Evolutionary conservation across 2,113 vertebrate genomes (phyloP).

Genomic region (Tetrax tetrax): DNA sequence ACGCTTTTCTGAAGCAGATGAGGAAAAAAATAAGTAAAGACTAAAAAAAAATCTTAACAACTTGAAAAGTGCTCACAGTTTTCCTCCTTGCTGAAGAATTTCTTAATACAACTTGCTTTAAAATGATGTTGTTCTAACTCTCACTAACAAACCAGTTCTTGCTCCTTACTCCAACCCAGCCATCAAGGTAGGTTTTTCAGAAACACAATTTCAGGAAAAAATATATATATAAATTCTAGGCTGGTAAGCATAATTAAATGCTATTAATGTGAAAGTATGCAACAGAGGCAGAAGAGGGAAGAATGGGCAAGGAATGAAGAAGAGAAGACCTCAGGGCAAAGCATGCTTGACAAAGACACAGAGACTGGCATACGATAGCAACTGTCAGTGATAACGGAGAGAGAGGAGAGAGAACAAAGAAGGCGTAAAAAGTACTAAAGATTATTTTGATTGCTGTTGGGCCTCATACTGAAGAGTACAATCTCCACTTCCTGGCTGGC

Average conservation of each 20-base stretch:
- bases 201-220: background rate
- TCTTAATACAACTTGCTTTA: background rate
- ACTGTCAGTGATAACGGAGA: background rate
- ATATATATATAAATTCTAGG: too few species aligned
- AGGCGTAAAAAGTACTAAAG: background rate
- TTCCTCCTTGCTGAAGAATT: background rate
- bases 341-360: background rate
- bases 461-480: background rate
- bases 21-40: background rate
- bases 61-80: background rate
- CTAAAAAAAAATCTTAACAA: background rate
- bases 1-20: background rate
- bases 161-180: background rate
- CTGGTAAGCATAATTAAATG: background rate
- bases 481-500: background rate
- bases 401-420: background rate
- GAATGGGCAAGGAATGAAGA: background rate
- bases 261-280: background rate
- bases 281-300: background rate
- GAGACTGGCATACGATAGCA: rapidly evolving
- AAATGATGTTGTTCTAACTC: background rate
- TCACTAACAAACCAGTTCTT: background rate
- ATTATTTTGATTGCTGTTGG: background rate
- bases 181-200: background rate
- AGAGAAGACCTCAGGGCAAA: background rate